Base-by-base conservation (phyloP, 2,888 invertebrate species). In the Ormyrus nitidulus region DNA sequence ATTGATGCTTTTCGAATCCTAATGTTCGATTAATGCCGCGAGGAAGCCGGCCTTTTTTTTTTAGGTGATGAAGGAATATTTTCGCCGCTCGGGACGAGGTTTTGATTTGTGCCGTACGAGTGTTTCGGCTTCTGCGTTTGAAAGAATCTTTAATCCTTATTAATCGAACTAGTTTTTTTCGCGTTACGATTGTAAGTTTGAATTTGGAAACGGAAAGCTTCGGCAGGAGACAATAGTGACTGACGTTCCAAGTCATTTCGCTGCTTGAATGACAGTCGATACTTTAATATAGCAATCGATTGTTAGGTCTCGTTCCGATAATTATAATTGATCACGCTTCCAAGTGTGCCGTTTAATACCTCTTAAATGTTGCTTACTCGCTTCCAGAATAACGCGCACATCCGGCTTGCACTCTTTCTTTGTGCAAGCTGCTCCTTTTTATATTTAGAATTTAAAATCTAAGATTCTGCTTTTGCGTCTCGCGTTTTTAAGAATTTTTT, bases 211-310 rank as follows among this genome's bases (percentile, higher is more conserved):
- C 19, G 51, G 19, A 13, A 10, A 3, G 6, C 64, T 62, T 11
- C 8, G 11, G n/a, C 34, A 56, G 34, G 3, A 58, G 53, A 75
- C 74, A 65, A 75, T 75, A 11, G 70, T 49, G 9, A 64, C 46
- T 70, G 59, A 46, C 71, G 75, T 71, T 75, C 70, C 75, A 68
- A 80, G 68, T 77, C 71, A 80, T 76, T 76, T 80, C 54, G 68
- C 61, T 51, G 13, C 8, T n/a, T n/a, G 53, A 72, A 51, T 53
- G 66, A 46, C 65, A 58, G 6, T 49, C 9, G n/a, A 10, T 19
- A 9, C n/a, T 46, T 6, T 44, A n/a, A 59, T 71, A 70, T 75
- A 11, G 49, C 72, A 61, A 72, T 76, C 68, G 66, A 80, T 80
- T 51, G 58, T 13, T 13, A 54, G 51, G n/a, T 10, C 49, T 59